Evolutionary conservation across 92 coral and sea anemone genomes (phyloP), one percentile per base, ranked within the genome.

Genomic region (Phymanthus crucifer): DNA sequence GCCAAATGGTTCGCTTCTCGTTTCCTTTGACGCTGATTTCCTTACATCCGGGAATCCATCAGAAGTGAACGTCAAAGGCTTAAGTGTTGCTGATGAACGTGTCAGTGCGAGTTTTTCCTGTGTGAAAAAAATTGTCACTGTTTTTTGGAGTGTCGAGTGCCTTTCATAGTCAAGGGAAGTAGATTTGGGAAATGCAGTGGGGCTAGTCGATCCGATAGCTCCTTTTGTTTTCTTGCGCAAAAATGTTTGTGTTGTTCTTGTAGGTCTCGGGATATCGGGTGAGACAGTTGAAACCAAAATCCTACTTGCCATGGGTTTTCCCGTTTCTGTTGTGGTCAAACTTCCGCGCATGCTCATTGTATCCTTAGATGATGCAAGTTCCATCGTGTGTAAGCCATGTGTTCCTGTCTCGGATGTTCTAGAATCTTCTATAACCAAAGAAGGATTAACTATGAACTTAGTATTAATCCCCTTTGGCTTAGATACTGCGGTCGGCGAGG

Each of bases 361-460:
- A 26, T 61, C 33, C 29, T 61, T 27, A 7, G 29, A 24, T 27
- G 36, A 9, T 12, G 68, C 26, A 29, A 29, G 35, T 21, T 29
- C 68, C 13, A 26, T 61, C 68, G 34, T 24, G 68, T 61, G 11
- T 29, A 24, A 29, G 14, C 68, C 34, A 61, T 27, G 34, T 61
- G 68, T 61, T 61, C 68, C 68, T 61, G 68, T 1, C 68, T 61
- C 36, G 68, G 68, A 61, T 24, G 34, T 12, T 61, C 68, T 61
- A 61, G 68, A 61, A 27, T 34, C 19, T 61, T 61, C 68, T 18
- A 27, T 27, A 18, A 10, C 13, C 68, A 29, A 61, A 34, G 68
- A 61, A 61, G 36, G 68, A 61, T 61, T 24, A 61, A 7, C 34
- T 3, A 33, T 61, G 0, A 61, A 61, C 68, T n/a, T 24, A 24